A percentile compares a stretch with the other conserved stretches of the same genome.
phyloP scores from a whole-genome alignment of 2,797 vertebrate species.

The Cuculus canorus region DNA sequence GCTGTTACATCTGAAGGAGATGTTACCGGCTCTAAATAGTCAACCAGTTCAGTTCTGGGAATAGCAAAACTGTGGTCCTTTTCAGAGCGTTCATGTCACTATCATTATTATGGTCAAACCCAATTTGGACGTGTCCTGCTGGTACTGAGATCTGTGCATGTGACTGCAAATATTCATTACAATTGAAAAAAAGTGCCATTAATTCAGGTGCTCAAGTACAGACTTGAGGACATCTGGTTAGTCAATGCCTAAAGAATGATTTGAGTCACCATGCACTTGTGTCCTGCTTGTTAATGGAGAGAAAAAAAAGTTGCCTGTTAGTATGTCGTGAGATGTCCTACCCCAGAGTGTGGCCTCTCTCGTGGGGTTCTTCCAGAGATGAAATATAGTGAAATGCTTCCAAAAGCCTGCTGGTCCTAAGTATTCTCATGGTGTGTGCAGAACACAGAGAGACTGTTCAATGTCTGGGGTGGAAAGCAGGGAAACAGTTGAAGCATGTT shows the following conservation, averaged over 20 bases:
- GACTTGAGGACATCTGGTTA: neutral
- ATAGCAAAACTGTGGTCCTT: neutral
- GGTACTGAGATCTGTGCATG: neutral
- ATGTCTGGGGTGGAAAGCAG: neutral
- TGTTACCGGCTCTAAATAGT: neutral
- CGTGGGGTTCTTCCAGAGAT: neutral
- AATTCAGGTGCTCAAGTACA: neutral
- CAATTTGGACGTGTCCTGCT: neutral
- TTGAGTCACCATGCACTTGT: fast-evolving
- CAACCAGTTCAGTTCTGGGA: neutral
- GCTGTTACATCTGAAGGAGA: neutral
- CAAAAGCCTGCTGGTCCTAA: neutral
- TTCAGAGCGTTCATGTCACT: neutral
- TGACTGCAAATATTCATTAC: neutral
- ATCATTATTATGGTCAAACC: neutral
- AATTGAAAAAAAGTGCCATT: neutral
- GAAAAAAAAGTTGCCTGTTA: neutral
- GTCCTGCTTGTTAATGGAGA: neutral
- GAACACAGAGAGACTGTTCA: neutral
- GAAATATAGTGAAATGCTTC: neutral
- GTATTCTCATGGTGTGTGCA: neutral
- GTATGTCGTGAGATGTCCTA: neutral
- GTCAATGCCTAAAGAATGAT: neutral
- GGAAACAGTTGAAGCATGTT: neutral
- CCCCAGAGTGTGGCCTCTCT: neutral